phyloP scores from a whole-genome alignment of 1,140 invertebrate genomes.

The Hycleus cichorii region DNA sequence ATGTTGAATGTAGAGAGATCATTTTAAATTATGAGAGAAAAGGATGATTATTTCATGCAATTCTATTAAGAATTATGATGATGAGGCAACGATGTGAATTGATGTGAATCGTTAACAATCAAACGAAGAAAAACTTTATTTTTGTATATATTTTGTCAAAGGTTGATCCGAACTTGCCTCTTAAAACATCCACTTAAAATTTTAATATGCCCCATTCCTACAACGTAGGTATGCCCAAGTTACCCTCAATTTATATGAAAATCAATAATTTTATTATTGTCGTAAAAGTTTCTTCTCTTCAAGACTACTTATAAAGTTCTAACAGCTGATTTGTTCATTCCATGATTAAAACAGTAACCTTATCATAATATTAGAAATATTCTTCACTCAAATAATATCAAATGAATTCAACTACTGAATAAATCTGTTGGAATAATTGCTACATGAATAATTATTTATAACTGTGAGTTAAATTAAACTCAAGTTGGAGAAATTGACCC shows the following conservation, averaged over 20 bases:
- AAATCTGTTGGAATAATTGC: too few relatives aligned
- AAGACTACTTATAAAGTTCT: constrained; percentile 15
- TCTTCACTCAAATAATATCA: too few relatives aligned
- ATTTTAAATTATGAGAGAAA: too few relatives aligned
- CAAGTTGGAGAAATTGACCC: too few relatives aligned
- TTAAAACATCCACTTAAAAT: constrained; percentile 22
- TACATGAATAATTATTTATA: too few relatives aligned
- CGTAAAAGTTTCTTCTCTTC: constrained; percentile 18
- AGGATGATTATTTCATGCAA: too few relatives aligned
- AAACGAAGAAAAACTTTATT: constrained; percentile 1
- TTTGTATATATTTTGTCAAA: background rate
- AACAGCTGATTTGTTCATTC: constrained; percentile 9
- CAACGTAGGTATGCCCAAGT: constrained; percentile 8
- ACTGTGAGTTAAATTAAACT: too few relatives aligned
- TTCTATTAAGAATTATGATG: too few relatives aligned
- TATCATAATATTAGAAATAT: too few relatives aligned
- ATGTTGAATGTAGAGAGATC: too few relatives aligned
- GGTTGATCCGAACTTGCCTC: constrained; percentile 2
- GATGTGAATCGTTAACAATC: background rate
- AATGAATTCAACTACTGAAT: too few relatives aligned
- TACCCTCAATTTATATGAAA: constrained; percentile 20
- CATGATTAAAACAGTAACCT: background rate
- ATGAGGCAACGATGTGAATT: background rate
- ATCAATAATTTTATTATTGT: constrained; percentile 24
- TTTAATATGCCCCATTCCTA: constrained; percentile 20